These are phyloP conservation scores for Pycnonotus jocosus DNA, from an alignment of 2,113 vertebrate genomes.

Conservation along the genomic window DNA sequence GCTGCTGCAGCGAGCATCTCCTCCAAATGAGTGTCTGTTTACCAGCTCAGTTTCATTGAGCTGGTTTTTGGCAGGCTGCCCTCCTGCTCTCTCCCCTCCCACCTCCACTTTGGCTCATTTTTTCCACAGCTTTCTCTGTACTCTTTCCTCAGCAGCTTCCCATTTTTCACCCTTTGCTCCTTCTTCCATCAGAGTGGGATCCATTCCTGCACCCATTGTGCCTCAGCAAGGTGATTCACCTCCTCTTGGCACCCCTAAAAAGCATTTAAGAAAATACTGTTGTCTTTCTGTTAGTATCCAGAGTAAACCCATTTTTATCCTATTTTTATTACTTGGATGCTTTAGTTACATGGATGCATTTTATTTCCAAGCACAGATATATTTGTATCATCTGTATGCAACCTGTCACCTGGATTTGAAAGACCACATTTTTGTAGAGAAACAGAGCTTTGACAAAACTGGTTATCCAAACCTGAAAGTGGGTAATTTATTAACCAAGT, in stretches of 20 bases:
- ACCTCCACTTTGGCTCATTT: not conserved
- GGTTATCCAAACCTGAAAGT: not conserved
- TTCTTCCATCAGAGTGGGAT: not conserved
- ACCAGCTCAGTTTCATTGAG: not conserved
- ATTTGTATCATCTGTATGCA: not conserved
- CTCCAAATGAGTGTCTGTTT: not conserved
- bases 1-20: not conserved
- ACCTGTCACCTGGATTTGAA: not conserved
- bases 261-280: not conserved
- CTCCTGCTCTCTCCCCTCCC: not conserved
- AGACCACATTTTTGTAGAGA: slow-evolving; percentile 17
- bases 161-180: not conserved
- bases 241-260: not conserved
- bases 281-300: not conserved
- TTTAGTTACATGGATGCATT: not conserved
- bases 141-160: not conserved
- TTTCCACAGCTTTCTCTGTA: not conserved
- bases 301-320: not conserved
- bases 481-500: not conserved
- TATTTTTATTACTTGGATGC: not conserved
- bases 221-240: not conserved
- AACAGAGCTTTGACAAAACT: slow-evolving; percentile 10
- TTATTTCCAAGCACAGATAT: not conserved
- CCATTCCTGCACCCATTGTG: not conserved
- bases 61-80: not conserved